These are phyloP conservation scores for Neodiprion pinetum DNA, from an alignment of 1,140 invertebrate genomes.

Conservation along the genomic window DNA sequence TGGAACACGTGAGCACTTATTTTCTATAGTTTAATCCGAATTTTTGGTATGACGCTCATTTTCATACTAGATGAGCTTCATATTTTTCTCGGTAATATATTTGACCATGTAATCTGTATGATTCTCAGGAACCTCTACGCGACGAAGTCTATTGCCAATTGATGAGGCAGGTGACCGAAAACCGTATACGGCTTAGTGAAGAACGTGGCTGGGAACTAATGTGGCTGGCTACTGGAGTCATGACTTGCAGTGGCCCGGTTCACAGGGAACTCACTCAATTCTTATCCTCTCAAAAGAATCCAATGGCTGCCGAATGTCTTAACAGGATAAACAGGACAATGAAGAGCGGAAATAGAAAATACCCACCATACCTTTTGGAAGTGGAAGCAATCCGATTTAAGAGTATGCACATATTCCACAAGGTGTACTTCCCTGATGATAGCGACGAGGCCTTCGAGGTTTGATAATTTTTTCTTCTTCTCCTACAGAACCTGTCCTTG, in stretches of 20 bases:
- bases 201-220: constrained; percentile 93
- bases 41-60: background rate
- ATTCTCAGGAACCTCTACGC: constrained; percentile 74
- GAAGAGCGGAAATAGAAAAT: constrained; percentile 81
- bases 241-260: constrained; percentile 72
- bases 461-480: constrained; percentile 46
- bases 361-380: constrained; percentile 91
- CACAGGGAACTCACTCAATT: constrained; percentile 73
- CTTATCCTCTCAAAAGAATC: constrained; percentile 78
- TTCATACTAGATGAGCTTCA: constrained; percentile 1
- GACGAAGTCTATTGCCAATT: constrained; percentile 96
- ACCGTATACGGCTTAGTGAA: constrained; percentile 82
- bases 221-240: constrained; percentile 89
- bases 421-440: constrained; percentile 92
- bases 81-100: constrained; percentile 4
- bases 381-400: constrained; percentile 94
- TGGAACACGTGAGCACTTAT: constrained; percentile 71
- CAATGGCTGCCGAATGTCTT: constrained; percentile 82
- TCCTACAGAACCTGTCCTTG: background rate
- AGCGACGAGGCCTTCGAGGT: constrained; percentile 84
- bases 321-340: constrained; percentile 83
- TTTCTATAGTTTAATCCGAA: background rate
- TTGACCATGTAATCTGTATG: background rate
- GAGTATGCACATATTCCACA: constrained; percentile 94
- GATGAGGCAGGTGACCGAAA: constrained; percentile 92